Percentiles rank a stretch among this genome's conserved stretches.
Evolutionary conservation across 2,888 invertebrate species (phyloP).

Genomic region (Blastobasis adustella): DNA sequence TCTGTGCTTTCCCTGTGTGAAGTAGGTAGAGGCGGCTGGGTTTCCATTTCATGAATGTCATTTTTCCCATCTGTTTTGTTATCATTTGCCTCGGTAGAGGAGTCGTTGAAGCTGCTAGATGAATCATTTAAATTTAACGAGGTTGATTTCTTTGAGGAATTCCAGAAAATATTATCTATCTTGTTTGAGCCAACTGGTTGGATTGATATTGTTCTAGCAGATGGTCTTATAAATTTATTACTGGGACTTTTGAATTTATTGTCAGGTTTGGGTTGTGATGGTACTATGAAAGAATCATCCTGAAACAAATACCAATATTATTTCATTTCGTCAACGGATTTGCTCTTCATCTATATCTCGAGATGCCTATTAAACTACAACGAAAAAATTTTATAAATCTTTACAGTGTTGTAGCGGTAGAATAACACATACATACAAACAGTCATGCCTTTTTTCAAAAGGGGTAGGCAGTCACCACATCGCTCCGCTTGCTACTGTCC

Average conservation of each 20-base stretch:
- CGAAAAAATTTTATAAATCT: no score
- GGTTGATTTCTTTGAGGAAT: constrained; percentile 46
- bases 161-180: constrained; percentile 47
- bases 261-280: constrained; percentile 37
- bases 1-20: constrained; percentile 23
- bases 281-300: constrained; percentile 56
- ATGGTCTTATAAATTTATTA: constrained; percentile 39
- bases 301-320: constrained; percentile 26
- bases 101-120: constrained; percentile 27
- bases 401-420: no score
- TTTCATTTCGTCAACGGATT: no score
- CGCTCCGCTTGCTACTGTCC: no score
- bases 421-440: no score
- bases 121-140: constrained; percentile 37
- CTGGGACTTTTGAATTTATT: constrained; percentile 30
- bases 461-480: no score
- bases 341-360: no score
- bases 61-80: constrained; percentile 3
- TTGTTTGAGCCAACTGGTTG: constrained; percentile 41
- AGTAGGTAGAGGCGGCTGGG: constrained; percentile 31
- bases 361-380: no score
- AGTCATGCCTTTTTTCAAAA: no score
- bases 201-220: constrained; percentile 37
- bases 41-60: constrained; percentile 34
- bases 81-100: constrained; percentile 16